Base-by-base conservation (phyloP, 2,888 invertebrate species). In the Plagodis pulveraria region DNA sequence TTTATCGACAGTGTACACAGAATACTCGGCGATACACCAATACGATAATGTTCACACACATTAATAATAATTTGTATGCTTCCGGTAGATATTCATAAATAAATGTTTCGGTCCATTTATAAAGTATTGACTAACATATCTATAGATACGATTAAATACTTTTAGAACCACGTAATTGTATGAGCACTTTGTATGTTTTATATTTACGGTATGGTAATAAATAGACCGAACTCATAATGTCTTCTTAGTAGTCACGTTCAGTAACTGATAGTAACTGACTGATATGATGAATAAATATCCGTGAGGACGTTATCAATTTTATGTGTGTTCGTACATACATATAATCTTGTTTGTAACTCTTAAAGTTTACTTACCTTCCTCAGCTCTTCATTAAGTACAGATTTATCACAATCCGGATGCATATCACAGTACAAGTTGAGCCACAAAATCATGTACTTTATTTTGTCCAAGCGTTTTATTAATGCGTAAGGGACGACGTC, bases 1-100 rank as follows among this genome's bases (percentile, higher is more conserved):
- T 76, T 83, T 84, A 86, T 84, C 82, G 73, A 67, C 65, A 55
- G 63, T 66, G 73, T 72, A 71, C 70, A 66, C 73, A 74, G 69
- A 66, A 63, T 71, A 66, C 58, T 62, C 71, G 68, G 22, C 60
- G 59, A 32, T 54, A 45, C 61, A 68, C 65, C 72, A 65, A 68
- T 66, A 64, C 60, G 69, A 75, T 74, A 71, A 65, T 69, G 68
- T 61, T 55, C 64, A 56, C 66, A 53, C 9, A 52, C 51, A 65
- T 61, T 59, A 53, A 36, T 35, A 62, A 56, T 43, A 43, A 43
- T 33, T 48, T 56, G 44, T 50, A 57, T 43, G 40, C 35, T 54
- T 55, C 47, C 50, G 43, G 32, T 42, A 11, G 6, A 22, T 22
- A 22, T 22, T 22, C 22, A 22, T 22, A 36, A n/a, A 48, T 50